Evolutionary conservation across 1,140 invertebrate species (phyloP).

Genomic region (Laupala kohalensis): DNA sequence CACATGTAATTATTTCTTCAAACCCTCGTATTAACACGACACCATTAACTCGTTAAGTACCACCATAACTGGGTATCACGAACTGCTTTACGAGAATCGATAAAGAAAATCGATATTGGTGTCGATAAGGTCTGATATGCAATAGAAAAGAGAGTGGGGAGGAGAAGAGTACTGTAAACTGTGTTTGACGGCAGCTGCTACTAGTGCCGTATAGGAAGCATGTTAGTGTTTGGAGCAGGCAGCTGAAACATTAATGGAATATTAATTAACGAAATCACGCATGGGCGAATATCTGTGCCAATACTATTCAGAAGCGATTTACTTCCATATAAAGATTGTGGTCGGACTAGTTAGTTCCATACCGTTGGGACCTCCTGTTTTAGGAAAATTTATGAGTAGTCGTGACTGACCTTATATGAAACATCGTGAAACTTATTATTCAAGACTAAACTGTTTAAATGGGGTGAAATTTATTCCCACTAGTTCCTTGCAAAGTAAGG

Average conservation of each 20-base stretch:
- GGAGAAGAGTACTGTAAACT: not conserved
- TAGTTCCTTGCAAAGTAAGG: no score
- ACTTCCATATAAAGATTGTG: not conserved
- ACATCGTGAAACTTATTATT: no score
- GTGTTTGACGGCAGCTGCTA: no score
- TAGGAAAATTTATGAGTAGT: no score
- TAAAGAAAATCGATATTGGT: not conserved
- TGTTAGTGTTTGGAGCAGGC: no score
- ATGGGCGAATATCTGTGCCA: not conserved
- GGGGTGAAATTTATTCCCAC: no score
- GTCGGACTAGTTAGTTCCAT: not conserved
- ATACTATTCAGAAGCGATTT: not conserved
- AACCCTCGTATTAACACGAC: not conserved
- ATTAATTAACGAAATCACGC: not conserved
- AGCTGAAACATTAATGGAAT: not conserved
- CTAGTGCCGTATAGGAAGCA: no score
- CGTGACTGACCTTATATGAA: no score
- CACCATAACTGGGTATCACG: not conserved
- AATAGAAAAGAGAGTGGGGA: not conserved
- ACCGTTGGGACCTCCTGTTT: not conserved
- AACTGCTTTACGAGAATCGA: not conserved
- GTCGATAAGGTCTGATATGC: not conserved
- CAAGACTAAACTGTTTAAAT: no score
- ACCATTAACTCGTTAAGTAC: not conserved
- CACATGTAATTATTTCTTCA: not conserved